Evolutionary conservation across 1,140 invertebrate genomes (phyloP).

Genomic region (Brachionus paranguensis): DNA sequence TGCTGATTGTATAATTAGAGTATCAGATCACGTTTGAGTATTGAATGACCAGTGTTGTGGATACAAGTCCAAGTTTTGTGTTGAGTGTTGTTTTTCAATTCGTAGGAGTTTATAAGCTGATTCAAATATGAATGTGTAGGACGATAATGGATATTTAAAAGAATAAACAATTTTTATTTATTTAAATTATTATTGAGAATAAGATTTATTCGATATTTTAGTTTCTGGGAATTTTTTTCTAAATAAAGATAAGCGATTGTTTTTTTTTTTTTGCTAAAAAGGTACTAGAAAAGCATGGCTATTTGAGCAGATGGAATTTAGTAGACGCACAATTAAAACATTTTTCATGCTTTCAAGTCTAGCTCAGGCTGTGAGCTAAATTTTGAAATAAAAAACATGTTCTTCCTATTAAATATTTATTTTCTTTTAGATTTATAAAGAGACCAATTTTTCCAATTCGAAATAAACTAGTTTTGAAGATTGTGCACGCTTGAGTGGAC

Average conservation of each 20-base stretch:
- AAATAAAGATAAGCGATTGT: conserved; percentile 1
- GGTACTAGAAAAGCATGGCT: background rate
- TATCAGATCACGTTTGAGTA: background rate
- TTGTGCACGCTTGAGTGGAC: background rate
- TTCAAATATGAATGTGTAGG: background rate
- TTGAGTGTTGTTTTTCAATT: background rate
- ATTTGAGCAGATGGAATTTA: conserved; percentile 32
- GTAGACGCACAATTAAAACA: conserved; percentile 3
- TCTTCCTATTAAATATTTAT: background rate
- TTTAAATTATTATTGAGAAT: background rate
- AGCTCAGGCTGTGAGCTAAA: background rate
- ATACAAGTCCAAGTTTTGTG: background rate
- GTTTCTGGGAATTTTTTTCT: background rate
- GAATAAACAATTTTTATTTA: background rate
- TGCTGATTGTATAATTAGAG: background rate
- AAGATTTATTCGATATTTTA: background rate
- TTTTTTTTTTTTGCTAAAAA: background rate
- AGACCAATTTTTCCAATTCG: background rate
- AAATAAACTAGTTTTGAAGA: background rate
- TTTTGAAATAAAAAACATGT: conserved; percentile 11
- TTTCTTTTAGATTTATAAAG: background rate
- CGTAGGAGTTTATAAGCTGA: background rate
- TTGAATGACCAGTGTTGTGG: background rate
- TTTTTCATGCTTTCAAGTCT: conserved; percentile 2
- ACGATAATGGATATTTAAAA: background rate